Evolutionary conservation across 37 sponge, comb jelly and placozoan genomes (phyloP).

Genomic region (Spongilla lacustris): DNA sequence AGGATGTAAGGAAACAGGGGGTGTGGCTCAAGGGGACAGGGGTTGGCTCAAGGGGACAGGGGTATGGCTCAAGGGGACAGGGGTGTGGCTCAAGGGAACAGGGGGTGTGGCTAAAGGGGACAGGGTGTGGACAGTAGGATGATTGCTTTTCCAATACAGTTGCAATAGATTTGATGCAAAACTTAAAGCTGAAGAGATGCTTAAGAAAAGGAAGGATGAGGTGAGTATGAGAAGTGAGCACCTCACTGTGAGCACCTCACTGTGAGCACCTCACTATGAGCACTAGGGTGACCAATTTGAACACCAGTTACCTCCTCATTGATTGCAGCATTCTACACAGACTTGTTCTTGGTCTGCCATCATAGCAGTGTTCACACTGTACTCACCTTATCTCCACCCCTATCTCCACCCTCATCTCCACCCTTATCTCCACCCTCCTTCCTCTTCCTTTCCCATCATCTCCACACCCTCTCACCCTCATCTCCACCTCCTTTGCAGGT

Average conservation of each 20-base stretch:
- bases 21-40: background rate
- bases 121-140: background rate
- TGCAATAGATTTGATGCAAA: conserved; percentile 64
- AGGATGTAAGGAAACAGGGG: background rate
- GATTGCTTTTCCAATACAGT: background rate
- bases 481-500: background rate
- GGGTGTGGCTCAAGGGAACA: background rate
- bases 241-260: conserved; percentile 32
- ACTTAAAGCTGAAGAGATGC: conserved; percentile 54
- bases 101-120: background rate
- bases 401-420: too few relatives aligned
- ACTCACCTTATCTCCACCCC: background rate
- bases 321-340: background rate
- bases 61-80: background rate
- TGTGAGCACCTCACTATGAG: conserved; percentile 24
- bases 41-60: background rate
- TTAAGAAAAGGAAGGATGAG: conserved; percentile 43
- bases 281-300: too few relatives aligned
- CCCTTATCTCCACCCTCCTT: too few relatives aligned
- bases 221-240: conserved; percentile 51
- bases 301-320: too few relatives aligned
- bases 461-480: too few relatives aligned
- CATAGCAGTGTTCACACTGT: background rate
- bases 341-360: background rate
- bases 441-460: too few relatives aligned